Conservation (phyloP, 2,113 vertebrate species). For the Sphaerodactylus townsendi region DNA sequence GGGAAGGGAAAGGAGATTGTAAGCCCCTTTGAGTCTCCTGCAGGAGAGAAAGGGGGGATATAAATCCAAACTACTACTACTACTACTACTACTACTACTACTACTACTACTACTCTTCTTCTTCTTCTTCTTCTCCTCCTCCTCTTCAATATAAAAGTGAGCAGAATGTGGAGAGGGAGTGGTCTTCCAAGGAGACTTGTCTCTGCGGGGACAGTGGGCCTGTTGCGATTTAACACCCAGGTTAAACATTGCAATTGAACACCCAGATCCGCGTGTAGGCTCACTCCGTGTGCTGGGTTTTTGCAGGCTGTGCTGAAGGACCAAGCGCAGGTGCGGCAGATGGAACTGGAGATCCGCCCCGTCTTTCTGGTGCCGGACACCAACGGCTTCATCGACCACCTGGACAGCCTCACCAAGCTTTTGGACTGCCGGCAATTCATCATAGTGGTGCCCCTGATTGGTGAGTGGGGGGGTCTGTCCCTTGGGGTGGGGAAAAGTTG, state of each 20-base stretch:
- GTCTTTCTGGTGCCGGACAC: slow-evolving; percentile 95
- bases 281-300: background rate
- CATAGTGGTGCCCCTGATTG: slow-evolving; percentile 95
- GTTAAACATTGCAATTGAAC: background rate
- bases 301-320: slow-evolving; percentile 91
- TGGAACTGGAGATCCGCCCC: slow-evolving; percentile 95
- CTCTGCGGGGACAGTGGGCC: background rate
- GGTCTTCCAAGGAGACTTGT: background rate
- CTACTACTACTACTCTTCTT: no score
- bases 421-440: slow-evolving; percentile 90
- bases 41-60: no score
- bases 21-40: no score
- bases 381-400: slow-evolving; percentile 97
- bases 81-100: no score
- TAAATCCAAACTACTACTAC: no score
- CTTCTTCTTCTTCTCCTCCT: no score
- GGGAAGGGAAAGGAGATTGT: no score
- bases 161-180: background rate
- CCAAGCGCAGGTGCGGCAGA: slow-evolving; percentile 82
- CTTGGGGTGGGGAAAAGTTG: no score
- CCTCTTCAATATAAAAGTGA: background rate
- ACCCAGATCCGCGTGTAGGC: no score
- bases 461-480: slow-evolving; percentile 73
- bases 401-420: slow-evolving; percentile 83
- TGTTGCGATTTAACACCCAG: slow-evolving; percentile 35